phyloP scores from a whole-genome alignment of 2,113 vertebrate species.

The Solenodon paradoxus region DNA sequence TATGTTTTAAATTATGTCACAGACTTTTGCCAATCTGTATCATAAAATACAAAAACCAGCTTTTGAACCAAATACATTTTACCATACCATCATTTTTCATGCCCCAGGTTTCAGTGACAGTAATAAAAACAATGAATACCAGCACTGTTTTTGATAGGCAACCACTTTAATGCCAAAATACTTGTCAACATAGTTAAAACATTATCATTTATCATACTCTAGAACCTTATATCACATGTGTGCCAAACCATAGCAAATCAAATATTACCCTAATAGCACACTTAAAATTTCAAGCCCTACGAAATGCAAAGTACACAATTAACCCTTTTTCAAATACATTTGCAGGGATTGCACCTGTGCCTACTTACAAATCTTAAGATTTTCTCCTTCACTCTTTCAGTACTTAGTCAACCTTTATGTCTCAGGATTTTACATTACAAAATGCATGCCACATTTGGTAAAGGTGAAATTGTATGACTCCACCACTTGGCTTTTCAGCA shows the following conservation, averaged over 20 bases:
- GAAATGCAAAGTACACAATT: conserved; percentile 16
- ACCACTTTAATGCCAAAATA: neutral
- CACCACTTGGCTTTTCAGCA: neutral
- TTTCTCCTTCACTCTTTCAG: neutral
- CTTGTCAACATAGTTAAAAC: conserved; percentile 3
- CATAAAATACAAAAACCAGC: conserved; percentile 25
- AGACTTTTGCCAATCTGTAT: conserved; percentile 3
- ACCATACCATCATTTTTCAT: neutral
- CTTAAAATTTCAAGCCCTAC: neutral
- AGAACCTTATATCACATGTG: neutral
- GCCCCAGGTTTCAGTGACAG: conserved; percentile 22
- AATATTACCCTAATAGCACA: neutral
- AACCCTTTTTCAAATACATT: neutral
- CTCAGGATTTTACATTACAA: conserved; percentile 20
- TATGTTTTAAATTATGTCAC: conserved; percentile 28
- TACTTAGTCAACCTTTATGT: neutral
- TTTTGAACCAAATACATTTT: conserved; percentile 31
- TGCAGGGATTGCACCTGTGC: neutral
- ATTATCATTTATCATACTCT: conserved; percentile 5
- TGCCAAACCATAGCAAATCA: conserved; percentile 32
- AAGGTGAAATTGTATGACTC: neutral
- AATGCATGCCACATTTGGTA: neutral
- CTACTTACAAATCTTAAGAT: neutral
- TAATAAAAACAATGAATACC: neutral
- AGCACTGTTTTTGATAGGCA: neutral